Evolutionary conservation across 1,140 invertebrate species (phyloP), one percentile per base, ranked within the genome.

Genomic region (Pachyrhynchus sulphureomaculatus): DNA sequence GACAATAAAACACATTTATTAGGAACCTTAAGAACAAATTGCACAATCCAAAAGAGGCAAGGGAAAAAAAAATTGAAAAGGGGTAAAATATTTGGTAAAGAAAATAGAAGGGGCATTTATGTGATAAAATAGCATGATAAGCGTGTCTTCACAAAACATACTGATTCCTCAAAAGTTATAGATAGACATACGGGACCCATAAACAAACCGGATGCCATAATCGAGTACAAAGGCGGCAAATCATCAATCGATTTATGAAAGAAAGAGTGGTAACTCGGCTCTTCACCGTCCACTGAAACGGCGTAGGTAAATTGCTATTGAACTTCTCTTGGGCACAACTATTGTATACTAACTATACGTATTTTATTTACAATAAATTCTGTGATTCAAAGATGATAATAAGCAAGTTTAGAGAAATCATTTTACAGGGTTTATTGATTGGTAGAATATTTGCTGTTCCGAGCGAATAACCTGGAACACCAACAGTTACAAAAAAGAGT

Each of bases 181-280:
- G n/a, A n/a, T n/a, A n/a, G n/a, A n/a, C n/a, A n/a, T n/a, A n/a
- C n/a, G n/a, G n/a, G n/a, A n/a, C n/a, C n/a, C n/a, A n/a, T n/a
- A n/a, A n/a, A n/a, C n/a, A n/a, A n/a, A n/a, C n/a, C n/a, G n/a
- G n/a, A n/a, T n/a, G n/a, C n/a, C n/a, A n/a, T n/a, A n/a, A n/a
- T n/a, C n/a, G n/a, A 74, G 44, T 77, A 76, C 51, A 78, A 78
- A 55, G 67, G 69, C 49, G 60, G 61, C 17, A 77, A 77, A 72
- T 52, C 60, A 20, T 70, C 66, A 13, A 72, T 77, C 24, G 75
- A 78, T 65, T 32, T 76, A 33, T 71, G 68, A 20, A 62, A 73
- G 74, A 69, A 68, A 58, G 32, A 65, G 70, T 26, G 77, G 77
- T 55, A 69, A 64, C 36, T 52, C 66, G 36, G 63, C 68, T 45